Percentiles rank a stretch among this genome's conserved stretches.
These are phyloP conservation scores for Saccopteryx leptura DNA, from an alignment of 2,113 vertebrate species.

Conservation along the genomic window DNA sequence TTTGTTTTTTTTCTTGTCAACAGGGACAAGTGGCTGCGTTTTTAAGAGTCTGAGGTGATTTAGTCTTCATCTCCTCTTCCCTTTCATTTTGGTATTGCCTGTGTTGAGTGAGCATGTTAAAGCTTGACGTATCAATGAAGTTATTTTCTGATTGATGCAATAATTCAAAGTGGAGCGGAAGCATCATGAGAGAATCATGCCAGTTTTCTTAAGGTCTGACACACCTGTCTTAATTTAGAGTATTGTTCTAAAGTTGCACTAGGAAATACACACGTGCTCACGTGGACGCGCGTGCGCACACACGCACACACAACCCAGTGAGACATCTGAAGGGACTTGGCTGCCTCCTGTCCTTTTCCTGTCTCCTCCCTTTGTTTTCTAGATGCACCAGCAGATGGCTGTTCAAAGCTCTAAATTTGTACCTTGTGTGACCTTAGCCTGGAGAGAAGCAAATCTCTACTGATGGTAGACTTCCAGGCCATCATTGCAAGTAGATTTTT, in stretches of 20 bases:
- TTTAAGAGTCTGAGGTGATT: slow-evolving; percentile 42
- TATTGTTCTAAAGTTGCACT: slow-evolving; percentile 84
- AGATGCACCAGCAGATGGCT: slow-evolving; percentile 87
- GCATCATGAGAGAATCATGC: slow-evolving; percentile 64
- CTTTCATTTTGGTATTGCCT: slow-evolving; percentile 61
- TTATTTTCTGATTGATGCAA: slow-evolving; percentile 79
- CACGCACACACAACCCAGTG: background rate
- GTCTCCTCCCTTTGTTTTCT: slow-evolving; percentile 86
- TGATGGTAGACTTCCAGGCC: slow-evolving; percentile 79
- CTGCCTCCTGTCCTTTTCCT: slow-evolving; percentile 85
- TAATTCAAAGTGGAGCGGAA: slow-evolving; percentile 61
- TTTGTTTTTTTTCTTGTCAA: background rate
- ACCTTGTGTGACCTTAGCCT: slow-evolving; percentile 84
- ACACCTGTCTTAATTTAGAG: slow-evolving; percentile 80
- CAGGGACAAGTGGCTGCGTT: background rate
- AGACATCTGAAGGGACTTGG: slow-evolving; percentile 76
- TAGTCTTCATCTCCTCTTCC: slow-evolving; percentile 28
- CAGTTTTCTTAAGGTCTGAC: slow-evolving; percentile 65
- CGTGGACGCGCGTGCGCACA: background rate
- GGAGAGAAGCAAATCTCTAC: slow-evolving; percentile 81
- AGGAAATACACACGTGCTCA: background rate
- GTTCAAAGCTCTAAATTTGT: slow-evolving; percentile 82
- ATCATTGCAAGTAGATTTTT: slow-evolving; percentile 55
- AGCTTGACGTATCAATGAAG: slow-evolving; percentile 80
- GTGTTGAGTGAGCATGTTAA: slow-evolving; percentile 57